These are phyloP conservation scores for Tineola bisselliella DNA, from an alignment of 2,888 invertebrate genomes.

Conservation along the genomic window DNA sequence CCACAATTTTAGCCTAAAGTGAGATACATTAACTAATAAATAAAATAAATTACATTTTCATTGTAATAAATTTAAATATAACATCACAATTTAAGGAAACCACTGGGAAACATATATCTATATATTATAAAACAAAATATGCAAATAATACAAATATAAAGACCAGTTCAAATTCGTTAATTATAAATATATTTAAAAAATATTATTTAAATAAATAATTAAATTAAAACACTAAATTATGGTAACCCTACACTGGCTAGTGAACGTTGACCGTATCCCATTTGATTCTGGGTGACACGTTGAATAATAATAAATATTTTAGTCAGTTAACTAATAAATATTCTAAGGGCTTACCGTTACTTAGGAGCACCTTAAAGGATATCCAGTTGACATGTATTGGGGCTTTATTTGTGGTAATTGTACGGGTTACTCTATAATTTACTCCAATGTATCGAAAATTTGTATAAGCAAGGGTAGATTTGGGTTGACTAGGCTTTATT, in stretches of 20 bases:
- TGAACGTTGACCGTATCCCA: conserved; percentile 1
- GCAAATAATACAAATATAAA: too few species aligned
- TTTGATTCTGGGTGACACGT: background rate
- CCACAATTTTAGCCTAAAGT: background rate
- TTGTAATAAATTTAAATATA: too few species aligned
- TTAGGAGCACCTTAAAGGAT: conserved; percentile 17
- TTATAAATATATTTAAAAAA: too few species aligned
- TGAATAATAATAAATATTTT: conserved; percentile 21
- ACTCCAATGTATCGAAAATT: conserved; percentile 1
- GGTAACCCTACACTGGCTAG: background rate
- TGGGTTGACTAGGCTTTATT: background rate
- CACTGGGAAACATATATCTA: too few species aligned
- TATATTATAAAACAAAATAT: too few species aligned
- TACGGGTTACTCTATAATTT: background rate
- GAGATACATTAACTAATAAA: background rate
- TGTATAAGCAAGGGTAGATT: conserved; percentile 1
- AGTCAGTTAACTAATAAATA: conserved; percentile 25
- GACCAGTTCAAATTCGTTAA: too few species aligned
- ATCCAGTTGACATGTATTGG: conserved; percentile 11
- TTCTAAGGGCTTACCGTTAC: conserved; percentile 20
- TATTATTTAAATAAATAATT: background rate
- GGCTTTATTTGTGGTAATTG: conserved; percentile 7
- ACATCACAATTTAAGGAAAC: too few species aligned
- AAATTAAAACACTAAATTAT: background rate
- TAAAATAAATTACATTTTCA: too few species aligned